Evolutionary conservation across 35 echinoderm and acorn worm genomes (phyloP).

Genomic region (Apostichopus californicus): DNA sequence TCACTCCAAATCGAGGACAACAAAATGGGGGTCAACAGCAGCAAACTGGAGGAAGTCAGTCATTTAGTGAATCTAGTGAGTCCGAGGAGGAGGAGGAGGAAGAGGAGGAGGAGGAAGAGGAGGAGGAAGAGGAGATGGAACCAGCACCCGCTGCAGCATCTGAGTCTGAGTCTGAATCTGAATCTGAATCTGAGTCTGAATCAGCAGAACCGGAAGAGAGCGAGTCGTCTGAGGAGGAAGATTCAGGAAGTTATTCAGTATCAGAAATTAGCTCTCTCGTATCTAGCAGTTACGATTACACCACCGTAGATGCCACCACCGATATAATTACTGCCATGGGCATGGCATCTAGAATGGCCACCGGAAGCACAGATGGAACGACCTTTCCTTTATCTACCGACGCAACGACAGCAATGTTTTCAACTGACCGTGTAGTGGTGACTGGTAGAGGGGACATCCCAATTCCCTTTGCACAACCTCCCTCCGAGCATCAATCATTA

Average conservation of each 20-base stretch:
- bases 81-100: not conserved
- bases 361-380: not conserved
- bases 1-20: not conserved
- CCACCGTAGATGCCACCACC: not conserved
- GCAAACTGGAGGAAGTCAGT: not conserved
- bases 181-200: not conserved
- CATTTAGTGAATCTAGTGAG: not conserved
- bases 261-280: not conserved
- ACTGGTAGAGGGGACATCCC: slow-evolving; percentile 18
- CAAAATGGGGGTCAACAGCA: not conserved
- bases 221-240: not conserved
- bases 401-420: not conserved
- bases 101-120: not conserved
- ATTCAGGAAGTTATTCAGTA: not conserved
- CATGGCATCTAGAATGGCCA: not conserved
- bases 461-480: not conserved
- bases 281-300: not conserved
- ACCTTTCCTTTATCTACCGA: not conserved
- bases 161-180: not conserved
- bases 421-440: not conserved
- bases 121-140: not conserved
- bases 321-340: not conserved
- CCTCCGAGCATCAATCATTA: not conserved
- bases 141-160: slow-evolving; percentile 4
- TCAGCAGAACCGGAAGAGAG: not conserved